phyloP scores from a whole-genome alignment of 2,113 vertebrate genomes.

The Cottus gobio region DNA sequence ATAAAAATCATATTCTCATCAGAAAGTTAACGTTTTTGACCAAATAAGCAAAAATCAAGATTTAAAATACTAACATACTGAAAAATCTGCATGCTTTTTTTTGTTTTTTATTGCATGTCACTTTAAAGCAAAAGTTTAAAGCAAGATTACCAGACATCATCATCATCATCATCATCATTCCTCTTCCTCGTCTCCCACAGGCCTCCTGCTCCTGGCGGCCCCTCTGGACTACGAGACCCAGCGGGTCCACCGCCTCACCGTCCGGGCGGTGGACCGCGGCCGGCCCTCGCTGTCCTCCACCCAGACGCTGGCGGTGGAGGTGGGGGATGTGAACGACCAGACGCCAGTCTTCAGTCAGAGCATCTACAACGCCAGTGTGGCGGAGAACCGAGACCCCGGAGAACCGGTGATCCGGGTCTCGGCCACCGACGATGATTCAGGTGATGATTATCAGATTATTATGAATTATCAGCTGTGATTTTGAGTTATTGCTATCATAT shows the following conservation, averaged over 20 bases:
- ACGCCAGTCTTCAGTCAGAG: conserved; percentile 82
- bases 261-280: conserved; percentile 86
- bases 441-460: conserved; percentile 70
- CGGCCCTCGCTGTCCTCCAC: conserved; percentile 85
- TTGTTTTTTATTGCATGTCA: not conserved
- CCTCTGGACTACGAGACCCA: conserved; percentile 87
- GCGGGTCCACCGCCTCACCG: conserved; percentile 80
- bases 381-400: conserved; percentile 88
- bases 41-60: not conserved
- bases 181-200: conserved; percentile 77
- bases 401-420: conserved; percentile 84
- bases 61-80: not conserved
- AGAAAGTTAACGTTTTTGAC: not conserved
- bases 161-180: not conserved
- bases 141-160: not conserved
- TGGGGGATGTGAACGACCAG: conserved; percentile 91
- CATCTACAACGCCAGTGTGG: conserved; percentile 83
- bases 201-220: conserved; percentile 83
- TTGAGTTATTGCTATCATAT: not conserved
- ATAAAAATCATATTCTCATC: too few species aligned
- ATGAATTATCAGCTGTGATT: too few species aligned
- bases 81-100: not conserved
- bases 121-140: not conserved
- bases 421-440: conserved; percentile 89
- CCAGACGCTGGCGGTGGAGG: conserved; percentile 86